A percentile compares a stretch with the other conserved stretches of the same genome.
Evolutionary conservation across 1,140 invertebrate genomes (phyloP).

Genomic region (Formica selysi): DNA sequence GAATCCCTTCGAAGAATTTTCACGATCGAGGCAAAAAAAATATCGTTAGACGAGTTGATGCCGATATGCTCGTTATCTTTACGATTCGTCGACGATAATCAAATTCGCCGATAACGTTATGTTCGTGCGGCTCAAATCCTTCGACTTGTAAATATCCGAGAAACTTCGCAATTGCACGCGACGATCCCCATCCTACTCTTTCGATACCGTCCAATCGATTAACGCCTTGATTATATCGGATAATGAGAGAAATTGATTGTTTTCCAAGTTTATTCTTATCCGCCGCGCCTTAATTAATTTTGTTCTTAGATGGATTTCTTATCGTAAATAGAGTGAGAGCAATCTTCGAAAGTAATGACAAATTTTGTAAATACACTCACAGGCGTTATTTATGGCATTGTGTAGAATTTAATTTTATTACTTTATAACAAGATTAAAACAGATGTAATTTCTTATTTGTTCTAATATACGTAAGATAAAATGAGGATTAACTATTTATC

Average conservation of each 20-base stretch:
- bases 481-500: not conserved
- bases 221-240: conserved; percentile 25
- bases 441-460: not conserved
- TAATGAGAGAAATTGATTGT: conserved; percentile 60
- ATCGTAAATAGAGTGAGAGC: not conserved
- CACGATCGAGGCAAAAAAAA: conserved; percentile 21
- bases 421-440: not conserved
- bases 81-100: conserved; percentile 21
- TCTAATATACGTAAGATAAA: not conserved
- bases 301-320: not conserved
- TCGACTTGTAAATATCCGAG: conserved; percentile 34
- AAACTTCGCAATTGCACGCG: not conserved
- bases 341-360: not conserved
- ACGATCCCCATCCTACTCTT: not conserved
- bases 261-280: not conserved
- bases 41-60: not conserved
- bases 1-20: conserved; percentile 27
- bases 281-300: conserved; percentile 1
- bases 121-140: conserved; percentile 10
- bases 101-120: conserved; percentile 13
- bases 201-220: conserved; percentile 52
- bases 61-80: not conserved
- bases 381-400: not conserved
- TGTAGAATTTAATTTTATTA: not conserved
- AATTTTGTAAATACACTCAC: not conserved